Evolutionary conservation across 2,888 invertebrate genomes (phyloP).

Genomic region (Esperia sulphurella): DNA sequence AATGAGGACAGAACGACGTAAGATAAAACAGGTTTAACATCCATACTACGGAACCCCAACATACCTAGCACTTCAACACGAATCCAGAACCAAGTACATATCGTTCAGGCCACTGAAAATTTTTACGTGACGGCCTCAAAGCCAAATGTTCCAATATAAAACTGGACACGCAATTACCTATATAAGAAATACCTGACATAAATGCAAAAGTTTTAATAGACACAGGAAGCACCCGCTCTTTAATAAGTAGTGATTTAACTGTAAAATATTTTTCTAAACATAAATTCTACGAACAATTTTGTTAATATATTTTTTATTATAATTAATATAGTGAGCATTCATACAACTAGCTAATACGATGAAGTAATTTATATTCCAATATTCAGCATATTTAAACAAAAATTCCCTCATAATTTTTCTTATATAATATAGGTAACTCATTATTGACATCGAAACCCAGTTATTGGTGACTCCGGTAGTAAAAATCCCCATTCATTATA

Average conservation of each 20-base stretch:
- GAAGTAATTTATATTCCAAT: slow-evolving; percentile 6
- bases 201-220: slow-evolving; percentile 7
- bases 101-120: too few relatives aligned
- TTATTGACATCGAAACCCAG: slow-evolving; percentile 6
- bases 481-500: slow-evolving; percentile 6
- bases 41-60: not conserved
- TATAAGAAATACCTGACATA: not conserved
- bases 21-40: not conserved
- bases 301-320: too few relatives aligned
- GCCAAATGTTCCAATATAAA: not conserved
- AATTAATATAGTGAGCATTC: slow-evolving; percentile 5
- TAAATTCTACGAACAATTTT: slow-evolving; percentile 4
- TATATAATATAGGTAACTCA: too few relatives aligned
- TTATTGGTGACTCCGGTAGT: slow-evolving; percentile 1
- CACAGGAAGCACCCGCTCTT: slow-evolving; percentile 10
- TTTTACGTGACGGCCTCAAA: not conserved
- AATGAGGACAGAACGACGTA: too few relatives aligned
- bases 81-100: too few relatives aligned
- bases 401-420: not conserved
- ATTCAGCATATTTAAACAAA: slow-evolving; percentile 1
- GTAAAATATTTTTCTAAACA: not conserved
- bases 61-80: not conserved
- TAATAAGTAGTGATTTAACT: slow-evolving; percentile 3
- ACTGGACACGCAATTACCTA: not conserved
- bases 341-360: slow-evolving; percentile 1